phyloP scores from a whole-genome alignment of 2,797 vertebrate species.

The Spondyliosoma cantharus region DNA sequence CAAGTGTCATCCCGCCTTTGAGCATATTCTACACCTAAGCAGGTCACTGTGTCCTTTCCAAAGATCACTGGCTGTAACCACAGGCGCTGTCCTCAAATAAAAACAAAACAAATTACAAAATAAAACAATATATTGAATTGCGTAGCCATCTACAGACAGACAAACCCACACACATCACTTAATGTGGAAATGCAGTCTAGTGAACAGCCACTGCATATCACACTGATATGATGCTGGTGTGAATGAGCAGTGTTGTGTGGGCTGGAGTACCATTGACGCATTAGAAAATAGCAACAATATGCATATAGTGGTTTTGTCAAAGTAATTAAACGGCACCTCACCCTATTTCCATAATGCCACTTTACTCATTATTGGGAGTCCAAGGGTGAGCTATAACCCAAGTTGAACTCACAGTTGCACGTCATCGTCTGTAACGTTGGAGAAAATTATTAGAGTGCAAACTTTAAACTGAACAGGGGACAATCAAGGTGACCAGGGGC shows the following conservation, averaged over 20 bases:
- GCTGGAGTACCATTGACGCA: conserved; percentile 19
- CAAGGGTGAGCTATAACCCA: background rate
- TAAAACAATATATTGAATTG: conserved; percentile 2
- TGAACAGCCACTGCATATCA: background rate
- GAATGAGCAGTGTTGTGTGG: conserved; percentile 16
- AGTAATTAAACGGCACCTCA: conserved; percentile 2
- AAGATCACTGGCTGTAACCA: conserved; percentile 53
- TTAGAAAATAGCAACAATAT: conserved; percentile 13
- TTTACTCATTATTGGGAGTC: background rate
- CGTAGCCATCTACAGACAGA: background rate
- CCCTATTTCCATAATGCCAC: background rate
- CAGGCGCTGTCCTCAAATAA: conserved; percentile 10
- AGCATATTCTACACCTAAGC: conserved; percentile 64
- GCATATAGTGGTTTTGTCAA: background rate
- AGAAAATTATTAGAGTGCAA: conserved; percentile 45
- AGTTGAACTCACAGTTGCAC: background rate
- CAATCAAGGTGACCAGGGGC: conserved; percentile 74
- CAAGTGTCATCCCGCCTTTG: conserved; percentile 66
- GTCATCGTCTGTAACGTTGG: conserved; percentile 27
- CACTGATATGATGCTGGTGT: conserved; percentile 12
- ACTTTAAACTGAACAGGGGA: conserved; percentile 57
- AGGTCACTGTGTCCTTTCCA: conserved; percentile 73
- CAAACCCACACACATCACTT: background rate
- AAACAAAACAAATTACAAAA: conserved; percentile 16
- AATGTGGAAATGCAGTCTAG: conserved; percentile 20